Percentiles rank a stretch among this genome's conserved stretches.
Conservation (phyloP, 2,888 invertebrate genomes). For the Scaptodrosophila latifasciaeformis region DNA sequence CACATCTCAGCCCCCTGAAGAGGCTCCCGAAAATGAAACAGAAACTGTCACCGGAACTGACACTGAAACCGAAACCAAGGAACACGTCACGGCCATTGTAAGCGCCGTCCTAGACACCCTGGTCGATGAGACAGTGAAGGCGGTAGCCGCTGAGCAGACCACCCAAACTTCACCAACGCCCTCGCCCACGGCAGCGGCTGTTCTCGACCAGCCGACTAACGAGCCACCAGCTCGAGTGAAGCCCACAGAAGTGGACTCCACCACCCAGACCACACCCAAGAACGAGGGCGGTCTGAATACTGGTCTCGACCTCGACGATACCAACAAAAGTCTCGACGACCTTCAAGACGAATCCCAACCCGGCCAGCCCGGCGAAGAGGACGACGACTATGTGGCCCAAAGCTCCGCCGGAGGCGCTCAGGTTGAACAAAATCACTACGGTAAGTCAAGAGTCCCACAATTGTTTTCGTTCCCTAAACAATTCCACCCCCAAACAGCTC, state of each 20-base stretch:
- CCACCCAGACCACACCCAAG: conserved; percentile 69
- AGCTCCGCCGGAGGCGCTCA: conserved; percentile 86
- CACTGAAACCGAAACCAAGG: neutral
- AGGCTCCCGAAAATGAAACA: neutral
- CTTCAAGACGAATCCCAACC: conserved; percentile 37
- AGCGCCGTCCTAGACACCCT: conserved; percentile 59
- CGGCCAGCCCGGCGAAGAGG: conserved; percentile 31
- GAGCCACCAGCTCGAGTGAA: conserved; percentile 30
- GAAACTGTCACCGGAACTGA: neutral
- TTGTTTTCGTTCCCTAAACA: no score
- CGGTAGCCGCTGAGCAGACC: conserved; percentile 40
- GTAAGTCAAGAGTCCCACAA: conserved; percentile 77
- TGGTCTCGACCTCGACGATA: conserved; percentile 5
- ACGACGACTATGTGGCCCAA: conserved; percentile 74
- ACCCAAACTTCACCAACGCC: conserved; percentile 37
- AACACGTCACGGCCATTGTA: conserved; percentile 51
- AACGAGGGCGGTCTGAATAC: conserved; percentile 35
- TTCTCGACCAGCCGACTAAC: neutral
- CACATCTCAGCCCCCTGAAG: conserved; percentile 6
- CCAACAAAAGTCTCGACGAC: conserved; percentile 34
- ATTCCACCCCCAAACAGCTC: neutral
- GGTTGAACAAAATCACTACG: conserved; percentile 90
- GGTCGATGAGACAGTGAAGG: conserved; percentile 52
- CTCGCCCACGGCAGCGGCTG: neutral
- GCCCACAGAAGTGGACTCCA: conserved; percentile 66